Base-by-base conservation (phyloP, 2,797 vertebrate species). In the Smutsia temminckii region DNA sequence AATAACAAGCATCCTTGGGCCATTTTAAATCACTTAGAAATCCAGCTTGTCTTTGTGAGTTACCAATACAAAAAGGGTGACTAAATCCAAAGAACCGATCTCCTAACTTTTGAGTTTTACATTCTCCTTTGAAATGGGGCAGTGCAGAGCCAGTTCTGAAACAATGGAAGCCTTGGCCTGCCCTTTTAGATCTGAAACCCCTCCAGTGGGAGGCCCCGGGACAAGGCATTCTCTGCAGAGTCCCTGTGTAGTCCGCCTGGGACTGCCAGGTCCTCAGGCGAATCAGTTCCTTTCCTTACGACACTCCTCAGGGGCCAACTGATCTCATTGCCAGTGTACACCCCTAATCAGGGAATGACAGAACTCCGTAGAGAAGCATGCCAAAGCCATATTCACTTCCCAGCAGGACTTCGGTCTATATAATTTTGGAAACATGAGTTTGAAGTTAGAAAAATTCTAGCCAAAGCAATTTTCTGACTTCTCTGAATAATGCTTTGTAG, bases 211-310 rank as follows among this genome's bases (percentile, higher is more conserved):
- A 84, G 37, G 21, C 27, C 21, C 55, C 27, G 11, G 17, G 40
- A 18, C 4, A 1, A 6, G 6, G 4, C 1, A 0, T 25, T 87
- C 53, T 29, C 61, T 16, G 17, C 85, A 61, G 84, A 53, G 34
- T 0, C 69, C 32, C 20, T 16, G 3, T 0, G 0, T n/a, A 18
- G 25, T n/a, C 49, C 7, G 13, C 53, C 92, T 11, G 10, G 2
- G 10, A 32, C 14, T 32, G 18, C 87, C 53, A 29, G 34, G 53
- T 27, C 61, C 72, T 25, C 46, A 40, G n/a, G 42, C 83, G 9
- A 49, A 4, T 63, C 4, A 0, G 23, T 14, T 34, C 57, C 34
- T 37, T 85, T 75, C 57, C 79, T 79, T 17, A 42, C 34, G 37
- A 92, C 71, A 53, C 17, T 1, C 49, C 14, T n/a, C 46, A 0